A percentile compares a stretch with the other conserved stretches of the same genome.
Conservation (phyloP, 2,113 vertebrate genomes). For the Myotis brandtii region DNA sequence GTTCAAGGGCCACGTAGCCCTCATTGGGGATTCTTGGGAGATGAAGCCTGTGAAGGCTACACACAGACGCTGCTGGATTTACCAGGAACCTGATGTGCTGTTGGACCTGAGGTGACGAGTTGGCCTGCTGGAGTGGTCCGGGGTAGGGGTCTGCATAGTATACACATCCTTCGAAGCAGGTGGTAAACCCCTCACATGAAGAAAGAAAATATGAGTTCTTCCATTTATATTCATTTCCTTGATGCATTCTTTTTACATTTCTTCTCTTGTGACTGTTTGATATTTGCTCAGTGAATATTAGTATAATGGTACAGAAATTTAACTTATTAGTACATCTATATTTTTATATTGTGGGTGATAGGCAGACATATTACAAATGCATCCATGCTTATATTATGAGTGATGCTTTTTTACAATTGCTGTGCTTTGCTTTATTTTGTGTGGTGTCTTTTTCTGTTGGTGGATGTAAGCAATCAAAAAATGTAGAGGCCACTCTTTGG, state of each 20-base stretch:
- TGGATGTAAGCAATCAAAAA: not conserved
- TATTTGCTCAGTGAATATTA: not conserved
- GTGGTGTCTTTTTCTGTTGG: not conserved
- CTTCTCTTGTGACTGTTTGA: not conserved
- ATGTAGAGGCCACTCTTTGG: not conserved
- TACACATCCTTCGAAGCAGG: not conserved
- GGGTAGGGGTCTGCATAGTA: not conserved
- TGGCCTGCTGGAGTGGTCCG: not conserved
- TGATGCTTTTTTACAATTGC: not conserved
- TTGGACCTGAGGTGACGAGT: not conserved
- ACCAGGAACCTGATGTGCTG: not conserved
- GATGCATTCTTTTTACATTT: not conserved
- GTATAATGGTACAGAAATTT: not conserved
- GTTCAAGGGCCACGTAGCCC: not conserved
- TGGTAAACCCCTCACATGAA: rapidly evolving
- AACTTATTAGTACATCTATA: not conserved
- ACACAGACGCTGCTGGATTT: not conserved
- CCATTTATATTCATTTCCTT: not conserved
- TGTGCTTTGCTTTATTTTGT: not conserved
- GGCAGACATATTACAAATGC: not conserved
- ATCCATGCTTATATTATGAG: not conserved
- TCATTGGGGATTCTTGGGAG: not conserved
- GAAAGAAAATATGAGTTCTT: not conserved
- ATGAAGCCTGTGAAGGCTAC: not conserved
- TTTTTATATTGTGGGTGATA: not conserved